phyloP scores from a whole-genome alignment of 2,113 vertebrate species.

The Phycodurus eques region DNA sequence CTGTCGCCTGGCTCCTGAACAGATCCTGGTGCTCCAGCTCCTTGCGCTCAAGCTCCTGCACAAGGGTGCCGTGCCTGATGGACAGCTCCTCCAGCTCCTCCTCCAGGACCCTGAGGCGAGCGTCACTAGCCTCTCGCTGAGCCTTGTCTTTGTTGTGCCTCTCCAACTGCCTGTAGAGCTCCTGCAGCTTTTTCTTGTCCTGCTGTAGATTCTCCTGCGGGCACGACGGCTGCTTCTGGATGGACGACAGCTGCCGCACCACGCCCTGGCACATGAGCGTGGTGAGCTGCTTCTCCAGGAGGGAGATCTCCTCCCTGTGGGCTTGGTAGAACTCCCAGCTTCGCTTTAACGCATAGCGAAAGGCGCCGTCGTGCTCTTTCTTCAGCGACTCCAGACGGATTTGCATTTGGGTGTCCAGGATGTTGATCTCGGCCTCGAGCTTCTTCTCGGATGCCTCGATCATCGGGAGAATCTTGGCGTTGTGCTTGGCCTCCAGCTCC shows the following conservation, averaged over 20 bases:
- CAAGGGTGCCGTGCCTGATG: not conserved
- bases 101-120: not conserved
- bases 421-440: not conserved
- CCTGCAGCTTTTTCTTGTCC: conserved; percentile 8
- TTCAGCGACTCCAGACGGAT: conserved; percentile 6
- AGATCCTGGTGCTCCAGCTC: not conserved
- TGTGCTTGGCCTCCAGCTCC: conserved; percentile 12
- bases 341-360: not conserved
- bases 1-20: not conserved
- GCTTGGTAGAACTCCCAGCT: conserved; percentile 8
- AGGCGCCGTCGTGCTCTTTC: conserved; percentile 3
- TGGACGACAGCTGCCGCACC: not conserved
- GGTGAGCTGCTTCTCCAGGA: conserved; percentile 8
- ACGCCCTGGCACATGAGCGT: conserved; percentile 11
- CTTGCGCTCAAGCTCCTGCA: not conserved
- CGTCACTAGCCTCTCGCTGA: not conserved
- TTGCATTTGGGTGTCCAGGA: conserved; percentile 8
- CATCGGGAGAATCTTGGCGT: conserved; percentile 4
- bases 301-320: conserved; percentile 8
- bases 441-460: not conserved
- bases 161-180: conserved; percentile 7
- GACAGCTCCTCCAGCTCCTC: not conserved
- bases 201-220: not conserved
- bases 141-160: conserved; percentile 4
- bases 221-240: conserved; percentile 2